phyloP scores from a whole-genome alignment of 2,113 vertebrate species.

The Megaptera novaeangliae region DNA sequence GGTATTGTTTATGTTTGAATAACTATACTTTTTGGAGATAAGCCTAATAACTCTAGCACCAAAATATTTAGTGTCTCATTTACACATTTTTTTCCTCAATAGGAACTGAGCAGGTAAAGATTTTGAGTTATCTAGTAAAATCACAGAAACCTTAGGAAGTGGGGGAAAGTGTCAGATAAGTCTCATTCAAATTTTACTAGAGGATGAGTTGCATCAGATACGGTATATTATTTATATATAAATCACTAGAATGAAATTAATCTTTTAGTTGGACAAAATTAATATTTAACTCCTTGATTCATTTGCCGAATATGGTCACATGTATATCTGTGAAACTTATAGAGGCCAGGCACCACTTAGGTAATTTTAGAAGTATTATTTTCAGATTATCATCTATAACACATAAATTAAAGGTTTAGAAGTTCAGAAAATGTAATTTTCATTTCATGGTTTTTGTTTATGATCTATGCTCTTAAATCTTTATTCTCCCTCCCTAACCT shows the following conservation, averaged over 20 bases:
- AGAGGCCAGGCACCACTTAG: background rate
- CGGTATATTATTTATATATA: background rate
- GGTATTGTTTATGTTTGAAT: constrained; percentile 31
- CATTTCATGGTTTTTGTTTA: background rate
- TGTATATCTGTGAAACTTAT: background rate
- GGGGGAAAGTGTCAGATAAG: background rate
- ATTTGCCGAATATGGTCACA: constrained; percentile 13
- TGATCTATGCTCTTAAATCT: background rate
- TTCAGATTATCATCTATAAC: background rate
- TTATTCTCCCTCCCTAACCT: background rate
- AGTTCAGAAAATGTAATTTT: background rate
- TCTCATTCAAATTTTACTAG: background rate
- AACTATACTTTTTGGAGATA: background rate
- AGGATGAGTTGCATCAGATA: background rate
- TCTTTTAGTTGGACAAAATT: background rate
- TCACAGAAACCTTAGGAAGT: background rate
- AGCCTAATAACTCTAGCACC: background rate
- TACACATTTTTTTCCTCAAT: constrained; percentile 21
- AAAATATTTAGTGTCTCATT: background rate
- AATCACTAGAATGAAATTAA: background rate
- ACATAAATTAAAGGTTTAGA: background rate
- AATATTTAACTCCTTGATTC: background rate
- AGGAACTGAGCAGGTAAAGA: background rate
- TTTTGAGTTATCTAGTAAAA: background rate
- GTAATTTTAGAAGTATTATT: background rate